Evolutionary conservation across 2,797 vertebrate species (phyloP), one percentile per base, ranked within the genome.

Genomic region (Ambastaia sidthimunki): DNA sequence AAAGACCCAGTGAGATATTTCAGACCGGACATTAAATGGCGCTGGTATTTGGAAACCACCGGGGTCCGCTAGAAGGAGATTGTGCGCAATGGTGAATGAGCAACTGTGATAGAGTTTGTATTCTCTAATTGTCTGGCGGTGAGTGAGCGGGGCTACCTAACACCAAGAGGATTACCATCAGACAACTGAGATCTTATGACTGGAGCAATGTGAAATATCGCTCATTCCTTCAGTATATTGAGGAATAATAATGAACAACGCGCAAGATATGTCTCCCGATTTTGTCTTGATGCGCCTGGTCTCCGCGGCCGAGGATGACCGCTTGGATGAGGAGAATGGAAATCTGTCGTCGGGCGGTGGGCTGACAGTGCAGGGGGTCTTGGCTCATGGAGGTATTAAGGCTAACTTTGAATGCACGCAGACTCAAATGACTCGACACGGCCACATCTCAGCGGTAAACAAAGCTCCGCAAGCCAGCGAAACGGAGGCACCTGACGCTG

Each of bases 251-350:
- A 94, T 94, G 94, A 94, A 91, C 93, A 91, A 93, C 93, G 88
- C 91, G 89, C 92, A 93, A 80, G 92, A 94, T 76, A 92, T 94
- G 93, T 93, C 94, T 91, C 94, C 94, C 54, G 93, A 94, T 86
- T 94, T 95, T 87, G 93, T 95, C 83, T 91, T 95, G 92, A 94
- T 95, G 93, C 94, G 93, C 89, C 90, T 95, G 89, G 93, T 95
- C 68, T 92, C 93, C 85, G 93, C 92, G 84, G 93, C 92, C 76
- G 94, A 94, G 85, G 93, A 94, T 69, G 93, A 94, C 90, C 91
- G 92, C 85, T 72, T 92, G 92, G 91, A 93, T 91, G 90, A 91
- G 63, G 91, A 91, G 82, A 92, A 89, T 88, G 89, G 92, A 83
- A 91, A 85, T 81, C 80, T 92, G 83, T 90, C 89, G 76, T 90